A percentile compares a stretch with the other conserved stretches of the same genome.
Evolutionary conservation across 2,888 invertebrate genomes (phyloP).

Genomic region (Latrodectus elegans): DNA sequence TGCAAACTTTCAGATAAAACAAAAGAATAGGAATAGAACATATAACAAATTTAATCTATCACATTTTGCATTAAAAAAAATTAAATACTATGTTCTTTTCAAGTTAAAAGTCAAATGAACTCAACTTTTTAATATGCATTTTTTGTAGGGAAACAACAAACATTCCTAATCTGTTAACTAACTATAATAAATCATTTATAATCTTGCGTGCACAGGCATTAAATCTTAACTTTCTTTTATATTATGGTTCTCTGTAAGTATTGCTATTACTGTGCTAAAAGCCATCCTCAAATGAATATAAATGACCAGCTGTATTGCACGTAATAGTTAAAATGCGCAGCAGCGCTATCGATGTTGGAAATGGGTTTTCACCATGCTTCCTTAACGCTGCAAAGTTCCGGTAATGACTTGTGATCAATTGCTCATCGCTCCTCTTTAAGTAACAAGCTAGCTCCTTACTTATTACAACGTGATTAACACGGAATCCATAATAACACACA

Average conservation of each 20-base stretch:
- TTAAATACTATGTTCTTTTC: too few relatives aligned
- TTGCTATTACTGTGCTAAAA: not conserved
- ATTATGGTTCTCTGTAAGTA: too few relatives aligned
- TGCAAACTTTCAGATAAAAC: too few relatives aligned
- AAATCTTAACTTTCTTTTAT: too few relatives aligned
- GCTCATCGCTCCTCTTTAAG: slow-evolving; percentile 15
- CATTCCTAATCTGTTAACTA: not conserved
- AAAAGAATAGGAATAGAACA: too few relatives aligned
- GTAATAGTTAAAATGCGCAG: slow-evolving; percentile 5
- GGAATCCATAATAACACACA: slow-evolving; percentile 40
- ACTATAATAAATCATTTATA: not conserved
- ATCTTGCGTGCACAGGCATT: not conserved
- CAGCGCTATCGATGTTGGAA: slow-evolving; percentile 12
- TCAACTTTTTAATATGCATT: too few relatives aligned
- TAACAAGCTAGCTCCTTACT: slow-evolving; percentile 41
- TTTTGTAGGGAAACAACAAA: not conserved
- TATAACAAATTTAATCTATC: too few relatives aligned
- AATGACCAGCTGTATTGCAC: not conserved
- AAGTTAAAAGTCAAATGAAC: too few relatives aligned
- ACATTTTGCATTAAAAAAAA: too few relatives aligned
- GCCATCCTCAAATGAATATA: not conserved
- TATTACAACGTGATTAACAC: slow-evolving; percentile 54
- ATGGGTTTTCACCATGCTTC: not conserved
- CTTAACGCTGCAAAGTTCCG: slow-evolving; percentile 20
- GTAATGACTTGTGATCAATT: slow-evolving; percentile 44